phyloP scores from a whole-genome alignment of 2,888 invertebrate genomes.

The Heliconius sara region DNA sequence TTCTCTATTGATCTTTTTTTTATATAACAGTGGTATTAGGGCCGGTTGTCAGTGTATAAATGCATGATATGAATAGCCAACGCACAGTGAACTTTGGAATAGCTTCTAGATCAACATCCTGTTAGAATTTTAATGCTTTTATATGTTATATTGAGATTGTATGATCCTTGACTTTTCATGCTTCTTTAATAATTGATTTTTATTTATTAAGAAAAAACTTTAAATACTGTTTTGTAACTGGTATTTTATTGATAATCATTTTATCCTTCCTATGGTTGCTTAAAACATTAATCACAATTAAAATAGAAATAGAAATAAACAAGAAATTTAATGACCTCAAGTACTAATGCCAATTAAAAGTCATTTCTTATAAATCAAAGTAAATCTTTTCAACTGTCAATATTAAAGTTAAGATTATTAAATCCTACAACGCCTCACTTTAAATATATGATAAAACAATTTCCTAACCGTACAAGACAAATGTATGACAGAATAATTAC shows the following conservation, averaged over 20 bases:
- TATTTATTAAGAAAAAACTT: background rate
- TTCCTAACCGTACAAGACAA: constrained; percentile 48
- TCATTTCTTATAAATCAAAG: background rate
- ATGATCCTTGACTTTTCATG: constrained; percentile 19
- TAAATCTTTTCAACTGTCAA: constrained; percentile 1
- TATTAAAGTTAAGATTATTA: constrained; percentile 5
- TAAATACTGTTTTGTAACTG: too few relatives aligned
- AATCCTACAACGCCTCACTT: background rate
- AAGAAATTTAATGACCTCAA: background rate
- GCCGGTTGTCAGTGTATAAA: constrained; percentile 49
- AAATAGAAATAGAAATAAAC: too few relatives aligned
- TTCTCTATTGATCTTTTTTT: constrained; percentile 59
- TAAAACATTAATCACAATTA: too few relatives aligned
- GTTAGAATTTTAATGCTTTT: constrained; percentile 36
- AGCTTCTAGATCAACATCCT: constrained; percentile 31
- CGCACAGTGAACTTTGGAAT: constrained; percentile 13
- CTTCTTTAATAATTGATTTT: background rate
- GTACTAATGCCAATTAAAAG: background rate
- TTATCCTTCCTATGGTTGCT: too few relatives aligned
- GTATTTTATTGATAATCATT: too few relatives aligned
- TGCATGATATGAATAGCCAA: constrained; percentile 44
- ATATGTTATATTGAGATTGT: constrained; percentile 4
- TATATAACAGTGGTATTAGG: constrained; percentile 52
- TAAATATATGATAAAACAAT: constrained; percentile 43
- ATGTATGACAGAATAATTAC: constrained; percentile 66